phyloP scores from a whole-genome alignment of 2,888 invertebrate species.

The Patella pellucida region DNA sequence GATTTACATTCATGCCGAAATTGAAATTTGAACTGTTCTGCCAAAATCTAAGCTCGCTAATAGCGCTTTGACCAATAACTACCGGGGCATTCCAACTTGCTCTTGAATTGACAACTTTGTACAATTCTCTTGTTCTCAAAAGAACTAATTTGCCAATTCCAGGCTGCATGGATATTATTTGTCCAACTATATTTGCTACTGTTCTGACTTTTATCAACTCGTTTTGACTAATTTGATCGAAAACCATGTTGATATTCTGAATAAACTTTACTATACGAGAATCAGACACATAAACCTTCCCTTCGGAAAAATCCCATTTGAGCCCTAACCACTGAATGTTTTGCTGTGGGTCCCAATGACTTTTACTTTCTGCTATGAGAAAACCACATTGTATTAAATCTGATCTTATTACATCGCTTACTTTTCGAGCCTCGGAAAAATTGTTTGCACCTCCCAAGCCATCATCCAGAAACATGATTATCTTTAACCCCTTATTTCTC shows the following conservation, averaged over 20 bases:
- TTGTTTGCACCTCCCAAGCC: not conserved
- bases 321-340: conserved; percentile 31
- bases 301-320: conserved; percentile 23
- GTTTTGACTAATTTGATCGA: too few relatives aligned
- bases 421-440: conserved; percentile 11
- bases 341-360: conserved; percentile 29
- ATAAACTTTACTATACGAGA: not conserved
- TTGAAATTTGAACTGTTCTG: too few relatives aligned
- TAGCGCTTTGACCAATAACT: not conserved
- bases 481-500: not conserved
- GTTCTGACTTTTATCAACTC: too few relatives aligned
- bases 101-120: too few relatives aligned
- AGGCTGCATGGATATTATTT: too few relatives aligned
- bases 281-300: conserved; percentile 17
- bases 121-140: too few relatives aligned
- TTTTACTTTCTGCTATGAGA: conserved; percentile 38
- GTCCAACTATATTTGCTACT: too few relatives aligned
- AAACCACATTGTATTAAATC: conserved; percentile 37
- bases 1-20: too few relatives aligned
- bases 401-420: conserved; percentile 17
- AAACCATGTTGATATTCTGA: too few relatives aligned
- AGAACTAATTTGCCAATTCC: too few relatives aligned
- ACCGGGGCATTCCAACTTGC: too few relatives aligned
- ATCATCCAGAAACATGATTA: not conserved
- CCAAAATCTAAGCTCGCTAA: too few relatives aligned